Percentiles rank a stretch among this genome's conserved stretches.
Evolutionary conservation across 2,113 vertebrate species (phyloP).

Genomic region (Sander lucioperca): DNA sequence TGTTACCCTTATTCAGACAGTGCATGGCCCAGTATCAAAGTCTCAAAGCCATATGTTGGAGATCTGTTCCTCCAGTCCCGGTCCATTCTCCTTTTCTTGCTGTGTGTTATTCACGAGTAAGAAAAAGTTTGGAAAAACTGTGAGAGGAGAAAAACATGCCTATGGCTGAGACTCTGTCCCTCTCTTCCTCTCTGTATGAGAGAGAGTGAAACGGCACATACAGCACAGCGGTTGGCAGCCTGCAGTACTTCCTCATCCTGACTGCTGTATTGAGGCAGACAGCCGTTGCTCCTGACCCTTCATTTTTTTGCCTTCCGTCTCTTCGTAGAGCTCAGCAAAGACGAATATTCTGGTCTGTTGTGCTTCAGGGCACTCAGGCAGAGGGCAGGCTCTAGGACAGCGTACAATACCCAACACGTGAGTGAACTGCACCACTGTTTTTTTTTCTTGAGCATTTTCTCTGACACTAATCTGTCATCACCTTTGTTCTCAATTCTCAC

Average conservation of each 20-base stretch:
- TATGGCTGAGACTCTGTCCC: constrained; percentile 28
- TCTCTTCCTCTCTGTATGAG: constrained; percentile 51
- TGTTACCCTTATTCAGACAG: background rate
- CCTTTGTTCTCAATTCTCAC: background rate
- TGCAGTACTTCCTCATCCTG: constrained; percentile 73
- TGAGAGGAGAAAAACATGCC: constrained; percentile 54
- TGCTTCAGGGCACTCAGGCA: constrained; percentile 29
- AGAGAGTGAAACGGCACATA: constrained; percentile 44
- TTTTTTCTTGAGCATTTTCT: constrained; percentile 16
- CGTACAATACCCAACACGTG: constrained; percentile 38
- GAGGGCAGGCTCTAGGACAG: constrained; percentile 35
- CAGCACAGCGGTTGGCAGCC: constrained; percentile 48
- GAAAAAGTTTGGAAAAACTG: constrained; percentile 53
- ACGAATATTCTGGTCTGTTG: constrained; percentile 38
- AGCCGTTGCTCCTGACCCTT: constrained; percentile 41
- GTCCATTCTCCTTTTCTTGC: background rate
- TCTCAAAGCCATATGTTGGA: constrained; percentile 20
- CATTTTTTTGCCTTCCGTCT: constrained; percentile 17
- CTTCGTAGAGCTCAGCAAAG: constrained; percentile 6
- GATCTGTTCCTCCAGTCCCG: constrained; percentile 27
- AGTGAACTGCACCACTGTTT: constrained; percentile 39
- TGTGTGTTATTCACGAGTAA: constrained; percentile 16
- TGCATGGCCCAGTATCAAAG: background rate
- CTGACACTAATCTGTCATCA: constrained; percentile 13
- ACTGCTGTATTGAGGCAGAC: constrained; percentile 40